Evolutionary conservation across 2,888 invertebrate species (phyloP).

Genomic region (Scelioninae gen. 1): DNA sequence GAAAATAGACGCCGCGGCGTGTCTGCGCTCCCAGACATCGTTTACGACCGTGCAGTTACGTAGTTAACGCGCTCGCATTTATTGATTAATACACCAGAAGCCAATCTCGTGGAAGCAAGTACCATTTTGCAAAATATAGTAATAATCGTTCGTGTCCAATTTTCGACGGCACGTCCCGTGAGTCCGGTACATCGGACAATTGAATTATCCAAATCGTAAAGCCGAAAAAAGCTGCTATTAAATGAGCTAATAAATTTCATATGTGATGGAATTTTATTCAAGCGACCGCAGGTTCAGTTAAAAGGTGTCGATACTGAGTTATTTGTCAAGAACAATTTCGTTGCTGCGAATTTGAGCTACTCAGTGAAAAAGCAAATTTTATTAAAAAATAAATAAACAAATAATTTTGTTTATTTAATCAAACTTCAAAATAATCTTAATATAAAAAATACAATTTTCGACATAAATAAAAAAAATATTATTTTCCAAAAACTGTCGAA

Average conservation of each 20-base stretch:
- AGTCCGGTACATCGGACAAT: constrained; percentile 16
- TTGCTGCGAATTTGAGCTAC: neutral
- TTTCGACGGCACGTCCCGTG: constrained; percentile 24
- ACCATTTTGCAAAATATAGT: constrained; percentile 52
- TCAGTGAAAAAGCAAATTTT: no score
- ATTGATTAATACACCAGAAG: constrained; percentile 77
- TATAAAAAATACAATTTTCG: no score
- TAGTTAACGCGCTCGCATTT: constrained; percentile 77
- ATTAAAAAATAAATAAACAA: no score
- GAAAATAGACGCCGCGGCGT: constrained; percentile 63
- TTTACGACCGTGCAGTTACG: constrained; percentile 76
- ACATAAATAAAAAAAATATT: no score
- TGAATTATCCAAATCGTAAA: constrained; percentile 43
- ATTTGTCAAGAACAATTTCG: neutral
- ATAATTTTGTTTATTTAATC: no score
- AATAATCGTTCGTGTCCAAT: constrained; percentile 46
- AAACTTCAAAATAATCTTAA: no score
- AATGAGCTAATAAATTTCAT: constrained; percentile 24
- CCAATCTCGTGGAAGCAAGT: constrained; percentile 59
- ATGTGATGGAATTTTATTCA: constrained; percentile 20
- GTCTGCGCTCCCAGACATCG: constrained; percentile 78
- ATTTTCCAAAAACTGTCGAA: no score
- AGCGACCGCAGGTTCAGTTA: neutral
- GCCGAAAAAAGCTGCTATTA: constrained; percentile 27
- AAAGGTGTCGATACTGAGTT: neutral